Percentiles rank a stretch among this genome's conserved stretches.
phyloP scores from a whole-genome alignment of 1,140 invertebrate species.

The Drosophila sp. region DNA sequence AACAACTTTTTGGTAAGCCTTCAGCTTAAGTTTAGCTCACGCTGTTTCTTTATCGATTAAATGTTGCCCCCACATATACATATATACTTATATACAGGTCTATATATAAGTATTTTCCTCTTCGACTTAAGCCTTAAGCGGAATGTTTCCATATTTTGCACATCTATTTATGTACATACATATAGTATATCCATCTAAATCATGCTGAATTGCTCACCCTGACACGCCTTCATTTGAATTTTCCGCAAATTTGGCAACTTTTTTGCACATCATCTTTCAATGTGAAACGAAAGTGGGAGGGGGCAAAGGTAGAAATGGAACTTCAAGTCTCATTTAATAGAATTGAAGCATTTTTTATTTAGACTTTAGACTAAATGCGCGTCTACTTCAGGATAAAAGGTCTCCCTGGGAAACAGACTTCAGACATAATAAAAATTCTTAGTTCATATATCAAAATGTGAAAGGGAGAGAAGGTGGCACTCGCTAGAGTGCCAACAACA shows the following conservation, averaged over 20 bases:
- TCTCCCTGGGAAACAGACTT: slow-evolving; percentile 59
- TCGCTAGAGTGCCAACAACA: slow-evolving; percentile 15
- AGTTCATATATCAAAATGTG: slow-evolving; percentile 56
- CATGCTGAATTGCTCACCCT: slow-evolving; percentile 25
- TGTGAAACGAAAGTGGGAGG: background rate
- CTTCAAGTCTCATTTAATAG: slow-evolving; percentile 48
- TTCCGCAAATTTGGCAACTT: slow-evolving; percentile 63
- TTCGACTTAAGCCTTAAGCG: slow-evolving; percentile 14
- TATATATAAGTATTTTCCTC: slow-evolving; percentile 19
- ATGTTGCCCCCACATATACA: slow-evolving; percentile 25
- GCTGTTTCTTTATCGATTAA: slow-evolving; percentile 41
- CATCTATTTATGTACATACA: slow-evolving; percentile 38
- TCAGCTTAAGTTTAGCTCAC: slow-evolving; percentile 31
- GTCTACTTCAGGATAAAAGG: slow-evolving; percentile 48
- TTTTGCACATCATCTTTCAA: slow-evolving; percentile 28
- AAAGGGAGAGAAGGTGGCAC: slow-evolving; percentile 12
- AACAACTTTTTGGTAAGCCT: slow-evolving; percentile 60
- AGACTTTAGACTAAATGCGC: slow-evolving; percentile 32
- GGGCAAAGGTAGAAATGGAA: background rate
- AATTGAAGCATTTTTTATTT: slow-evolving; percentile 70
- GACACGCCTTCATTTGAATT: slow-evolving; percentile 59
- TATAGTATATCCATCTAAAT: slow-evolving; percentile 47
- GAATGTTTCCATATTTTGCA: slow-evolving; percentile 36
- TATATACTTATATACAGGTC: slow-evolving; percentile 23
- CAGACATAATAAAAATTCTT: slow-evolving; percentile 50